Evolutionary conservation across 1,140 invertebrate species (phyloP), one percentile per base, ranked within the genome.

Genomic region (Bursaphelenchus mucronatus): DNA sequence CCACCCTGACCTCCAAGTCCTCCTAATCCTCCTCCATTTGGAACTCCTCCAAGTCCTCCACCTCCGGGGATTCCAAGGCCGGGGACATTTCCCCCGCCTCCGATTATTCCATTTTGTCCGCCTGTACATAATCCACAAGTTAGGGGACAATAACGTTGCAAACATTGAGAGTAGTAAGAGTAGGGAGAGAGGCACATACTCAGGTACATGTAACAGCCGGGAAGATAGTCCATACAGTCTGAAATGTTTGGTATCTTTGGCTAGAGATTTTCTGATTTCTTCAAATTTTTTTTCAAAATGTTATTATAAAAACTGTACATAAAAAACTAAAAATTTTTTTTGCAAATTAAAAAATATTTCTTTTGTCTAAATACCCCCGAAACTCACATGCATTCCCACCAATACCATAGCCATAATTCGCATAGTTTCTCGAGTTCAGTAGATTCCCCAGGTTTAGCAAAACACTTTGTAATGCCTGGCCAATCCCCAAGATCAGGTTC

Each of bases 131-230:
- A 50, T 3, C 57, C 57, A 44, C 57, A 59, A 45, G 57, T 59
- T 17, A 59, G 19, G 10, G 57, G 57, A 9, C 57, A 59, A 50
- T 59, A 59, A 2, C 57, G 57, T 17, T 11, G 13, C 57, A 59
- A 44, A 50, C 57, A 59, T 50, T 30, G 40, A 45, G 11, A 39
- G 9, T 13, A 59, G 6, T 49, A 49, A 49, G 13, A n/a, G 13
- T 44, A 44, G 5, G 57, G 57, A 8, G 19, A 17, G 41, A 17
- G 45, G 57, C 57, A 59, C 17, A 11, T 19, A n/a, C 40, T n/a
- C 2, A 59, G 11, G 40, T 59, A 59, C 10, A 40, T 15, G 40
- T n/a, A 50, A 50, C 57, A 59, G 13, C 11, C 57, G 5, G 13
- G 40, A n/a, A 59, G 40, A 13, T 55, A 55, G 30, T 55, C 54